These are phyloP conservation scores for Eriocheir sinensis DNA, from an alignment of 1,140 invertebrate genomes.

Conservation along the genomic window DNA sequence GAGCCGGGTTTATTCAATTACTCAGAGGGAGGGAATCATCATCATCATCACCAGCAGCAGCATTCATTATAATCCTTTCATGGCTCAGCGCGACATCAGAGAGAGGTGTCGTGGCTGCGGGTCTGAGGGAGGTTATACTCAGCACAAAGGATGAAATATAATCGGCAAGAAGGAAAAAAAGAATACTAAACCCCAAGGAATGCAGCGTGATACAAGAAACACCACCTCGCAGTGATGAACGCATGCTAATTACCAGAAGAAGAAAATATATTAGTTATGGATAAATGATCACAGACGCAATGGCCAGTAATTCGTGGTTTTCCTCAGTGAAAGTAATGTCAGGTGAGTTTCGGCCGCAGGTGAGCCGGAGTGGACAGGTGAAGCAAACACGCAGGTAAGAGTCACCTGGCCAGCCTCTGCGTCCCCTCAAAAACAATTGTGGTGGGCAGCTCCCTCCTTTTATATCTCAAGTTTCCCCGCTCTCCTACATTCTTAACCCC, in stretches of 20 bases:
- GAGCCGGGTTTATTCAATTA: not conserved
- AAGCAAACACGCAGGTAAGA: not conserved
- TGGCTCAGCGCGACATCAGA: not conserved
- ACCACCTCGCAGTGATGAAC: not conserved
- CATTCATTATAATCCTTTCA: conserved; percentile 1
- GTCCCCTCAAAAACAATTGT: too few relatives aligned
- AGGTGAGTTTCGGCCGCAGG: not conserved
- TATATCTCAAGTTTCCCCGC: too few relatives aligned
- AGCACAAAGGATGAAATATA: not conserved
- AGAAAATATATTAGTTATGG: not conserved
- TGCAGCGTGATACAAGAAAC: not conserved
- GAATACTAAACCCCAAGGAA: not conserved
- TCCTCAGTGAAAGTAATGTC: not conserved
- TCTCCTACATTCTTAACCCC: too few relatives aligned
- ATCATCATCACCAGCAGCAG: not conserved
- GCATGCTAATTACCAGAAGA: too few relatives aligned
- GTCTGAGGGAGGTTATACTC: not conserved
- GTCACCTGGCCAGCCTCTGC: too few relatives aligned
- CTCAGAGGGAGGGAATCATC: not conserved
- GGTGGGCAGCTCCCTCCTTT: not conserved
- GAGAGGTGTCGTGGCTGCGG: too few relatives aligned
- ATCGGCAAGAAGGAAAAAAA: not conserved
- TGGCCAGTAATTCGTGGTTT: not conserved
- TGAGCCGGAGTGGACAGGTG: not conserved
- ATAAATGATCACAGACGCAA: not conserved